Evolutionary conservation across 2,888 invertebrate species (phyloP).

Genomic region (Amphipyra berbera): DNA sequence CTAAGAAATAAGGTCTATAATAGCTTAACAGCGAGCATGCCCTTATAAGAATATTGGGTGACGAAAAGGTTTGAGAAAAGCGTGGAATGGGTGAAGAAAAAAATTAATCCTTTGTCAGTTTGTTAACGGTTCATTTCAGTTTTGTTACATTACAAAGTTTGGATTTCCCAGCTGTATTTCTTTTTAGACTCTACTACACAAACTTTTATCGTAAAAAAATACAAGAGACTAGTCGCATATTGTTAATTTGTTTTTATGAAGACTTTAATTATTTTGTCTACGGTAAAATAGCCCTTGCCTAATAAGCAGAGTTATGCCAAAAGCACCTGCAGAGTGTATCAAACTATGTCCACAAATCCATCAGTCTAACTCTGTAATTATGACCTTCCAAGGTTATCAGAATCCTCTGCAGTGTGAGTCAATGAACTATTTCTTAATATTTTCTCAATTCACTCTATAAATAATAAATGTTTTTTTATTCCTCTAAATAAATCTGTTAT

Average conservation of each 20-base stretch:
- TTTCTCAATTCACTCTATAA: background rate
- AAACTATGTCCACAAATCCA: background rate
- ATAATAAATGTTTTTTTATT: too few species aligned
- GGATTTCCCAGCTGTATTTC: slow-evolving; percentile 34
- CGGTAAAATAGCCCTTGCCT: too few species aligned
- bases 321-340: too few species aligned
- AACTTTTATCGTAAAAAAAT: slow-evolving; percentile 14
- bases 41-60: slow-evolving; percentile 76
- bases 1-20: slow-evolving; percentile 65
- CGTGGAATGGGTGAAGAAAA: slow-evolving; percentile 60
- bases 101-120: slow-evolving; percentile 50
- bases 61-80: slow-evolving; percentile 70
- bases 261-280: too few species aligned
- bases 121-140: slow-evolving; percentile 54
- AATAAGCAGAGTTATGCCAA: too few species aligned
- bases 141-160: slow-evolving; percentile 36
- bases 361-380: too few species aligned
- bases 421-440: too few species aligned
- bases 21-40: slow-evolving; percentile 63
- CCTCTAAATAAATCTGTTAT: too few species aligned
- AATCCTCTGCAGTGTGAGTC: too few species aligned
- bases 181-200: slow-evolving; percentile 7
- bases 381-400: too few species aligned
- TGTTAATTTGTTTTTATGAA: too few species aligned
- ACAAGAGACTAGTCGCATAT: background rate